Evolutionary conservation across 1,140 invertebrate genomes (phyloP).

Genomic region (Proctacanthus coquilletti): DNA sequence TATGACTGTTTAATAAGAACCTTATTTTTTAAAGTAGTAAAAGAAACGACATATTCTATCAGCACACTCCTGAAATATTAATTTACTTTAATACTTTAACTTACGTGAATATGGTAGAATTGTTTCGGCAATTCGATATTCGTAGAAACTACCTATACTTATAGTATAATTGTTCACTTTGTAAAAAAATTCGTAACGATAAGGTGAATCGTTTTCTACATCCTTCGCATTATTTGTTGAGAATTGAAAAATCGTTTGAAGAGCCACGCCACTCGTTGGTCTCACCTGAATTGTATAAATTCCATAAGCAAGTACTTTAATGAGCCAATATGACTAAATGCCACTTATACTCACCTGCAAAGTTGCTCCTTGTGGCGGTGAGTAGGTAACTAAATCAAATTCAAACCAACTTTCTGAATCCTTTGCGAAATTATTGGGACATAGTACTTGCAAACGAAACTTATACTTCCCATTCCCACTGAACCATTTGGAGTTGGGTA

Average conservation of each 20-base stretch:
- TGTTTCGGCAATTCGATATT: not conserved
- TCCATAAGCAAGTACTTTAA: too few species aligned
- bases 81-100: too few species aligned
- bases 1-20: too few species aligned
- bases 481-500: not conserved
- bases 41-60: too few species aligned
- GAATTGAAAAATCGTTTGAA: not conserved
- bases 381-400: not conserved
- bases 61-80: too few species aligned
- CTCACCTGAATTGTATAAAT: not conserved
- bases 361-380: not conserved
- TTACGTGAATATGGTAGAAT: constrained; percentile 1
- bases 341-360: not conserved
- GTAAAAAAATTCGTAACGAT: not conserved
- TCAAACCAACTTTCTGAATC: constrained; percentile 1
- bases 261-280: not conserved
- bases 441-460: not conserved
- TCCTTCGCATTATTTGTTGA: not conserved
- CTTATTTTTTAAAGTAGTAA: too few species aligned
- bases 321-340: too few species aligned
- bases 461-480: not conserved
- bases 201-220: not conserved
- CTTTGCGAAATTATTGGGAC: not conserved
- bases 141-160: constrained; percentile 1
- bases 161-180: not conserved